Percentiles rank a stretch among this genome's conserved stretches.
These are phyloP conservation scores for Caenorhabditis latens DNA, from an alignment of 1,140 invertebrate species.

Conservation along the genomic window DNA sequence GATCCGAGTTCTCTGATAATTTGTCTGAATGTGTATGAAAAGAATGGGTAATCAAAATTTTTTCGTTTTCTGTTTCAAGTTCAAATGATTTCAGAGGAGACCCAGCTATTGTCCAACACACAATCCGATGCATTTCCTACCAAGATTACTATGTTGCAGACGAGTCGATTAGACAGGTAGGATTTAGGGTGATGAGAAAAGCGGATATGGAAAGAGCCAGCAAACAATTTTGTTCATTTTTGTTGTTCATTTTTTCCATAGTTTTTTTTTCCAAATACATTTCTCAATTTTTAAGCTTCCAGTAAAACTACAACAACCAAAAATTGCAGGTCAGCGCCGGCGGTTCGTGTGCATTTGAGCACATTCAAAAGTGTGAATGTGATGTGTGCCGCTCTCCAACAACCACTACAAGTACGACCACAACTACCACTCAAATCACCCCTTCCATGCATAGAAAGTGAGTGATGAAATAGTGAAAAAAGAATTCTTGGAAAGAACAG, in stretches of 20 bases:
- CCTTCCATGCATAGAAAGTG: conserved; percentile 44
- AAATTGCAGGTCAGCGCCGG: conserved; percentile 4
- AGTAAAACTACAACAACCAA: not conserved
- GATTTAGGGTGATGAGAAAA: too few relatives aligned
- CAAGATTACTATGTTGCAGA: conserved; percentile 45
- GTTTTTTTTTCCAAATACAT: not conserved
- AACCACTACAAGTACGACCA: conserved; percentile 16
- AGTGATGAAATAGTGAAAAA: not conserved
- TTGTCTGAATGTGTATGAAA: conserved; percentile 54
- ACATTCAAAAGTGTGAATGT: conserved; percentile 54
- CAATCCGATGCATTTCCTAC: conserved; percentile 50
- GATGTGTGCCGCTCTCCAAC: conserved; percentile 42
- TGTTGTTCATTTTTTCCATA: not conserved
- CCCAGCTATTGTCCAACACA: conserved; percentile 35
- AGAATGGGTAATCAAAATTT: conserved; percentile 26
- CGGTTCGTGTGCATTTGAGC: conserved; percentile 52
- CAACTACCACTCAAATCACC: conserved; percentile 20
- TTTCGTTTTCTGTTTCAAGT: not conserved
- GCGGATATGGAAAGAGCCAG: too few relatives aligned
- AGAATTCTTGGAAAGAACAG: not conserved
- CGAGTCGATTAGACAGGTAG: conserved; percentile 15
- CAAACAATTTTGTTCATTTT: too few relatives aligned
- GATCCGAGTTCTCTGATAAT: conserved; percentile 45
- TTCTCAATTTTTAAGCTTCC: not conserved
- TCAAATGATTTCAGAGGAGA: conserved; percentile 6